These are phyloP conservation scores for Drosophila funebris DNA, from an alignment of 1,140 invertebrate genomes.

Conservation along the genomic window DNA sequence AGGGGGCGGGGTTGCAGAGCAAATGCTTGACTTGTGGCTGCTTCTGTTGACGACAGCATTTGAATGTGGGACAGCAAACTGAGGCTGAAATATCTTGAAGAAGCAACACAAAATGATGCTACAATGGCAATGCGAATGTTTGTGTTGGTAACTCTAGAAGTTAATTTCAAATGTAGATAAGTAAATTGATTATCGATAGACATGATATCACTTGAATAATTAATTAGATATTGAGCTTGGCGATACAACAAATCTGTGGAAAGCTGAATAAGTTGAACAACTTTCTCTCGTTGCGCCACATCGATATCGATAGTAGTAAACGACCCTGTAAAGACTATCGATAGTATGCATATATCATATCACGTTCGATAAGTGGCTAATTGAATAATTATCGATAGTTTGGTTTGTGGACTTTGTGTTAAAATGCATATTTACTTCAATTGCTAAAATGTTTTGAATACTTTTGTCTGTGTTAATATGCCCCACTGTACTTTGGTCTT, in stretches of 20 bases:
- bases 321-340: no score
- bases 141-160: background rate
- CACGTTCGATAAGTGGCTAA: no score
- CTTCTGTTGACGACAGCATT: constrained; percentile 54
- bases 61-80: constrained; percentile 53
- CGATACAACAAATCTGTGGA: no score
- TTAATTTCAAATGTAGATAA: background rate
- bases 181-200: no score
- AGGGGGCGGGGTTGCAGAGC: background rate
- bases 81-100: constrained; percentile 12
- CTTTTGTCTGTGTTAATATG: background rate
- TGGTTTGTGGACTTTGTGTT: no score
- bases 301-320: no score
- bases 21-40: constrained; percentile 26
- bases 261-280: no score
- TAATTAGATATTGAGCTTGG: no score
- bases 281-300: no score
- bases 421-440: no score
- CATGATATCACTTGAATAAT: background rate
- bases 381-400: no score
- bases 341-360: no score
- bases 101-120: background rate
- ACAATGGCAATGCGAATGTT: constrained; percentile 18
- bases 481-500: constrained; percentile 8
- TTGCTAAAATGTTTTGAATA: background rate